Evolutionary conservation across 1,140 invertebrate species (phyloP).

Genomic region (Proctacanthus coquilletti): DNA sequence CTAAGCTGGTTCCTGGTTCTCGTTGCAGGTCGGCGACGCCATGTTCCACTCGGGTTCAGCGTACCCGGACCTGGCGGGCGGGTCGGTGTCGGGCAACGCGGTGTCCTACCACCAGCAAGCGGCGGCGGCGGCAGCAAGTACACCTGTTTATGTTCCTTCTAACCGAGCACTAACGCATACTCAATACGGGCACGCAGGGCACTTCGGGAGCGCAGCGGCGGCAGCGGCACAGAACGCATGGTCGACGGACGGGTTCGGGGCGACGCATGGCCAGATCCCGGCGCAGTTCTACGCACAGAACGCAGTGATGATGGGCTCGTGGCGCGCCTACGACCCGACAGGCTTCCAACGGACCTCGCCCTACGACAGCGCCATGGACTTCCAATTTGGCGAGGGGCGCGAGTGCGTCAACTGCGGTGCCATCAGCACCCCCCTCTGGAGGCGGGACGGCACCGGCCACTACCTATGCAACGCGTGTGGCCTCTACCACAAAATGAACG

Average conservation of each 20-base stretch:
- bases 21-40: too few species aligned
- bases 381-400: constrained; percentile 70
- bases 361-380: constrained; percentile 65
- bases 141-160: constrained; percentile 37
- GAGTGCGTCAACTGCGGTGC: constrained; percentile 97
- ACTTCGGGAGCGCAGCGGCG: constrained; percentile 23
- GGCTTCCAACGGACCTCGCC: constrained; percentile 58
- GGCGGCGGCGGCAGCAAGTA: constrained; percentile 25
- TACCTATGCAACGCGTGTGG: constrained; percentile 97
- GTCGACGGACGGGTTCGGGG: constrained; percentile 25
- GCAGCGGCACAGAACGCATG: constrained; percentile 26
- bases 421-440: constrained; percentile 88
- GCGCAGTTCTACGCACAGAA: constrained; percentile 53
- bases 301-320: constrained; percentile 59
- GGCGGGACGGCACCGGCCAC: constrained; percentile 88
- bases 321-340: constrained; percentile 57
- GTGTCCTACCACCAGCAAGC: constrained; percentile 29
- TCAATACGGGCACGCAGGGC: constrained; percentile 28
- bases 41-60: constrained; percentile 25
- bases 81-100: constrained; percentile 22
- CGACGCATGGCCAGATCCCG: constrained; percentile 28
- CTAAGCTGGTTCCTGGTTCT: too few species aligned
- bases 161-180: constrained; percentile 30
- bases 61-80: constrained; percentile 24
- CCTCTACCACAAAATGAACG: constrained; percentile 92